These are phyloP conservation scores for Siphamia tubifer DNA, from an alignment of 2,113 vertebrate genomes.

Conservation along the genomic window DNA sequence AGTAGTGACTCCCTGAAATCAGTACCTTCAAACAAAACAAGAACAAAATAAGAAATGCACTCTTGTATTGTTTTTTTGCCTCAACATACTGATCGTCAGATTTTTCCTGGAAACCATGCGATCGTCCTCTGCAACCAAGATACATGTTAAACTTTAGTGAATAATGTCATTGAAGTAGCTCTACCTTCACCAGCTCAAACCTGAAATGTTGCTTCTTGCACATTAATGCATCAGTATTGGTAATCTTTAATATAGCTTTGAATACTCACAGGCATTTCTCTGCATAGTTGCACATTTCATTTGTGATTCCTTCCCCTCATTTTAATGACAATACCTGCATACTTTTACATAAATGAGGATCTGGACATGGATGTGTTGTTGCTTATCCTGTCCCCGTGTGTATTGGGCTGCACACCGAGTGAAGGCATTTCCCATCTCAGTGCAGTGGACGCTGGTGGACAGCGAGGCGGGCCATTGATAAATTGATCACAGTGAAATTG, in stretches of 20 bases:
- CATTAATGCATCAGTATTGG: not conserved
- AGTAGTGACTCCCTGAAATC: too few relatives aligned
- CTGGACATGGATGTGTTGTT: not conserved
- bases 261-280: not conserved
- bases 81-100: too few relatives aligned
- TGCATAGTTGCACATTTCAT: not conserved
- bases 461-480: conserved; percentile 64
- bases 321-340: not conserved
- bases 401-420: not conserved
- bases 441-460: conserved; percentile 45
- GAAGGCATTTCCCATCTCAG: conserved; percentile 40
- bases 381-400: too few relatives aligned
- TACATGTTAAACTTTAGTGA: not conserved
- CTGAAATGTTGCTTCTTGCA: not conserved
- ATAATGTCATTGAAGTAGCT: not conserved
- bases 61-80: too few relatives aligned
- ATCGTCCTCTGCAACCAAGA: too few relatives aligned
- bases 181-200: not conserved
- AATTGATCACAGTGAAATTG: conserved; percentile 72
- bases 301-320: not conserved
- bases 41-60: too few relatives aligned
- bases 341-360: not conserved
- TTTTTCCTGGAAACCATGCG: too few relatives aligned
- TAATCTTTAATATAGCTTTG: not conserved
- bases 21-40: too few relatives aligned